Percentiles rank a stretch among this genome's conserved stretches.
Evolutionary conservation across 2,888 invertebrate species (phyloP).

Genomic region (Cordilura impudica): DNA sequence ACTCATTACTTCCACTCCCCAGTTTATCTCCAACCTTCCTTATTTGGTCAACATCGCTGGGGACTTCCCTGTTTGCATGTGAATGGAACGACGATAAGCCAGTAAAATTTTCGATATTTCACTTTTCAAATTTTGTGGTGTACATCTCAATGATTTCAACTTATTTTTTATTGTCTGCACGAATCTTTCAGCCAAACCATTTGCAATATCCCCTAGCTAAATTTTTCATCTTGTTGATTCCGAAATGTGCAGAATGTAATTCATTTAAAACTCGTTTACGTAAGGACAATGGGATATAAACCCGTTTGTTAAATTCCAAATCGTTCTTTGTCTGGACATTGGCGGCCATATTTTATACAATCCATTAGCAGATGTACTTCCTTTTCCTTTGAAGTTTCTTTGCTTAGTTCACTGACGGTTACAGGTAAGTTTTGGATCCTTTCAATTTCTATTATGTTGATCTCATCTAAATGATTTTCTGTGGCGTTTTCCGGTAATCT

Average conservation of each 20-base stretch:
- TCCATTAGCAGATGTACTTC: slow-evolving; percentile 1
- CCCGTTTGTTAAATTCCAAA: slow-evolving; percentile 49
- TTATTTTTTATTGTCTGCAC: slow-evolving; percentile 1
- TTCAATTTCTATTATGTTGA: slow-evolving; percentile 16
- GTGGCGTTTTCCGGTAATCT: slow-evolving; percentile 8
- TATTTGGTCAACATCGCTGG: slow-evolving; percentile 42
- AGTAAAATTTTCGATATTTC: slow-evolving; percentile 6
- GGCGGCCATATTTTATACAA: slow-evolving; percentile 32
- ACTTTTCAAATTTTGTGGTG: not conserved
- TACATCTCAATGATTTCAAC: not conserved
- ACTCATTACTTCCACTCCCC: not conserved
- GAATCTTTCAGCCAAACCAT: not conserved
- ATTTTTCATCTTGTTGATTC: slow-evolving; percentile 51
- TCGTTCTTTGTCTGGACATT: slow-evolving; percentile 22
- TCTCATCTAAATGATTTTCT: not conserved
- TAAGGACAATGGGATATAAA: slow-evolving; percentile 52
- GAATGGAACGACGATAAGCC: not conserved
- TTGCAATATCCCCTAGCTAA: slow-evolving; percentile 57
- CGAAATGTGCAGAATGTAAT: slow-evolving; percentile 50
- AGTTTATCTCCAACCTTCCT: slow-evolving; percentile 1
- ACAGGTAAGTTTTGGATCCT: slow-evolving; percentile 29
- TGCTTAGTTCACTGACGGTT: slow-evolving; percentile 3
- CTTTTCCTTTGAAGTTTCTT: slow-evolving; percentile 12
- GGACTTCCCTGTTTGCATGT: not conserved
- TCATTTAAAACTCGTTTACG: slow-evolving; percentile 47